Conservation (phyloP, 2,888 invertebrate genomes). For the Cheilosia urbana region DNA sequence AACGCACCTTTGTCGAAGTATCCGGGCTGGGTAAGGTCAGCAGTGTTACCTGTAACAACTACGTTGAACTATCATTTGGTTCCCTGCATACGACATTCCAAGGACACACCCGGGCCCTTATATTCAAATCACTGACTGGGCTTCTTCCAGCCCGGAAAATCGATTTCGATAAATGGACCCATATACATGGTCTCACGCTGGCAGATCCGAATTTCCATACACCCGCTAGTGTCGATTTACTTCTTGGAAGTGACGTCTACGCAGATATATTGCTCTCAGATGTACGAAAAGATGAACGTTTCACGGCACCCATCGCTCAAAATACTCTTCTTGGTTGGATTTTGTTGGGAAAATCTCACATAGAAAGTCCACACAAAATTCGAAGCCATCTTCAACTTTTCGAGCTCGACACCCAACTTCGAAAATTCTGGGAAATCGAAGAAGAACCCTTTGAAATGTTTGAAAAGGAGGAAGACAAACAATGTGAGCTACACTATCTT, state of each 20-base stretch:
- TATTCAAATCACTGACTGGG: not conserved
- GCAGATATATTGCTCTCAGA: not conserved
- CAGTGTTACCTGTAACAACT: not conserved
- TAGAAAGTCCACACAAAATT: too few species aligned
- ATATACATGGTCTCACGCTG: not conserved
- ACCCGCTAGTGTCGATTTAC: conserved; percentile 4
- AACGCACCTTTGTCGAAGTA: not conserved
- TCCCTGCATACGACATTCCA: not conserved
- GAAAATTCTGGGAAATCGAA: conserved; percentile 12
- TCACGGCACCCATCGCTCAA: not conserved
- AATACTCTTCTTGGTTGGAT: conserved; percentile 13
- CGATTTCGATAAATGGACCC: not conserved
- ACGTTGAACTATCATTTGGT: not conserved
- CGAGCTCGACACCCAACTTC: not conserved
- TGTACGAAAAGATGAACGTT: not conserved
- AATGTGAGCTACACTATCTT: not conserved
- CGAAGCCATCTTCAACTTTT: not conserved
- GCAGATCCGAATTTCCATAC: conserved; percentile 1
- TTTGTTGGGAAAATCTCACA: not conserved
- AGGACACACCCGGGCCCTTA: not conserved
- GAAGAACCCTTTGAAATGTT: not conserved
- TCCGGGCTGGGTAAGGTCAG: conserved; percentile 18
- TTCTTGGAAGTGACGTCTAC: conserved; percentile 28
- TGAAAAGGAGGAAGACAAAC: not conserved
- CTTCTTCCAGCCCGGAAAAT: not conserved